A percentile compares a stretch with the other conserved stretches of the same genome.
phyloP scores from a whole-genome alignment of 2,797 vertebrate genomes.

The Cirrhinus molitorella region DNA sequence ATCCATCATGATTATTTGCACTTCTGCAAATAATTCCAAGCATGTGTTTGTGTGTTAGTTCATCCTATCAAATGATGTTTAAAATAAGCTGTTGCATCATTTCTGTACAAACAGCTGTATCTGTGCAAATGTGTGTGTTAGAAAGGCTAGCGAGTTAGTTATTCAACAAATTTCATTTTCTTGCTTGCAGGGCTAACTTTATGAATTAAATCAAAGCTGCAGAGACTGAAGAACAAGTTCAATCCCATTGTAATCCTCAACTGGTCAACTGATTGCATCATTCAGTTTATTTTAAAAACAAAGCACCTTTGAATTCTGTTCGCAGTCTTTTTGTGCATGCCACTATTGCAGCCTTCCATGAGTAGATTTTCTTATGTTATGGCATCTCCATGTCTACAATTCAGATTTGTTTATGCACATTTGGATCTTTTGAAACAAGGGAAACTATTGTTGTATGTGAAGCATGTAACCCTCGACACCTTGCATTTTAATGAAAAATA shows the following conservation, averaged over 20 bases:
- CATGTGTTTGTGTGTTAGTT: constrained; percentile 27
- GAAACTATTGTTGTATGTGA: constrained; percentile 84
- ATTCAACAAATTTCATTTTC: constrained; percentile 88
- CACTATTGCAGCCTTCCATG: constrained; percentile 85
- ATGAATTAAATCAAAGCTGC: constrained; percentile 89
- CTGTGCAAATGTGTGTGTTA: constrained; percentile 69
- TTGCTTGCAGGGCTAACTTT: constrained; percentile 94
- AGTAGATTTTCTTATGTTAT: constrained; percentile 75
- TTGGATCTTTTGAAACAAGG: constrained; percentile 66
- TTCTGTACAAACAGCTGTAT: constrained; percentile 65
- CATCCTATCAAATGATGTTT: constrained; percentile 2
- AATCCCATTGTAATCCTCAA: constrained; percentile 84
- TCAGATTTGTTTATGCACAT: constrained; percentile 82
- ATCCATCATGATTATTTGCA: constrained; percentile 48
- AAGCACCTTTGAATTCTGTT: constrained; percentile 76
- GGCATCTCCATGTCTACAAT: constrained; percentile 56
- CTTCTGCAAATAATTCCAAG: constrained; percentile 15
- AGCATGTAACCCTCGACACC: constrained; percentile 89
- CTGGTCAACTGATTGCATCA: constrained; percentile 83
- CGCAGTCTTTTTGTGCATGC: constrained; percentile 68
- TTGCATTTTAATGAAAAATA: constrained; percentile 91
- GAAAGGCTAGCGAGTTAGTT: constrained; percentile 82
- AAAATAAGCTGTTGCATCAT: not conserved
- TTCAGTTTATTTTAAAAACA: constrained; percentile 71
- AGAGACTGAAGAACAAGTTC: constrained; percentile 90